Conservation (phyloP, 2,113 vertebrate genomes). For the Lamprologus sp. region DNA sequence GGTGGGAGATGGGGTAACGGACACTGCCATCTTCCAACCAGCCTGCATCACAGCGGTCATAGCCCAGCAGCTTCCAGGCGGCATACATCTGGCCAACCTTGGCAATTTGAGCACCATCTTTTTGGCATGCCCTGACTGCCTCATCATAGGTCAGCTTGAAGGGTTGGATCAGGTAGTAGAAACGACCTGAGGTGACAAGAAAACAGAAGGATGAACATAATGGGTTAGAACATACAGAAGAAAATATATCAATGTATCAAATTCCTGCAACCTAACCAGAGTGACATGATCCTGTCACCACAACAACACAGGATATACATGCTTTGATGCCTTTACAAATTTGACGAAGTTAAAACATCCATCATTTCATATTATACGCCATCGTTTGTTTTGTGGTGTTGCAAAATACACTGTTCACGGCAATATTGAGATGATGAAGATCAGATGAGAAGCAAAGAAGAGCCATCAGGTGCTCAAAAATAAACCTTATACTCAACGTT, state of each 20-base stretch:
- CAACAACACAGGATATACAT: background rate
- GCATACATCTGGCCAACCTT: slow-evolving; percentile 95
- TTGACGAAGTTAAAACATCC: background rate
- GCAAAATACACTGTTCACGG: background rate
- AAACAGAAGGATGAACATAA: background rate
- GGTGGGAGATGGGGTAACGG: slow-evolving; percentile 86
- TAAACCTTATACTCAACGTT: background rate
- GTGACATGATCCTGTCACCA: background rate
- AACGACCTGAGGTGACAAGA: slow-evolving; percentile 71
- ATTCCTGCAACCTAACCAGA: background rate
- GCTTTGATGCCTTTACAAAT: background rate
- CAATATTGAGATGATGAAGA: background rate
- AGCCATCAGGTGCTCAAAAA: background rate
- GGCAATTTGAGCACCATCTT: slow-evolving; percentile 86
- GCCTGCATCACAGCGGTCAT: slow-evolving; percentile 91
- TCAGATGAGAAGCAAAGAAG: background rate
- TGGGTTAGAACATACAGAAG: background rate
- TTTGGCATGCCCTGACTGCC: slow-evolving; percentile 82
- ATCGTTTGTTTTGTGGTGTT: background rate
- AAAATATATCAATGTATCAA: background rate
- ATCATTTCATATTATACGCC: background rate
- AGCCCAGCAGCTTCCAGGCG: slow-evolving; percentile 91
- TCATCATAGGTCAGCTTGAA: slow-evolving; percentile 88
- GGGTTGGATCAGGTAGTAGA: slow-evolving; percentile 92
- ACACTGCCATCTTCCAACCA: slow-evolving; percentile 95